Percentiles rank a stretch among this genome's conserved stretches.
Conservation (phyloP, 2,888 invertebrate species). For the Xylota sylvarum region DNA sequence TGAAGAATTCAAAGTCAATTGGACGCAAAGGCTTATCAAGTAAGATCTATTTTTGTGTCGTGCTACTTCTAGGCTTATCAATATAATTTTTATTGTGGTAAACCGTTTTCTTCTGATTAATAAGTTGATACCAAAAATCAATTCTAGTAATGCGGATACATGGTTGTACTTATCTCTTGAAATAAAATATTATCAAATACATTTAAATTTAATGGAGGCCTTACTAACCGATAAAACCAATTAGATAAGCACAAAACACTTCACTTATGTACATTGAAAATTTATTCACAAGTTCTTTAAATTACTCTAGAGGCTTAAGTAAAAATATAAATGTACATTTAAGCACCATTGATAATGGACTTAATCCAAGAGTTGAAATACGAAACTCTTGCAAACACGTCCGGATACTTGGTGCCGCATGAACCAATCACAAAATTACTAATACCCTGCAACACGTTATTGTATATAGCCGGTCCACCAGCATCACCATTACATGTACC, state of each 20-base stretch:
- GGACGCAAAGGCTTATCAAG: neutral
- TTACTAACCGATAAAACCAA: neutral
- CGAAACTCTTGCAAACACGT: slow-evolving; percentile 79
- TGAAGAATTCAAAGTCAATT: neutral
- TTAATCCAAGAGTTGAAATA: slow-evolving; percentile 78
- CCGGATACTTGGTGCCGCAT: slow-evolving; percentile 82
- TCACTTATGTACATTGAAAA: neutral
- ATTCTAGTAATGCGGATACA: too few relatives aligned
- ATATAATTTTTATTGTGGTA: slow-evolving; percentile 1
- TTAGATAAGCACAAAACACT: slow-evolving; percentile 3
- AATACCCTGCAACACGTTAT: slow-evolving; percentile 80
- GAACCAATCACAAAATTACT: slow-evolving; percentile 81
- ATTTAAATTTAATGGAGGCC: slow-evolving; percentile 5
- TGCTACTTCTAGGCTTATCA: neutral
- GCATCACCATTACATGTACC: slow-evolving; percentile 80
- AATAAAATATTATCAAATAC: too few relatives aligned
- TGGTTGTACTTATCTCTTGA: too few relatives aligned
- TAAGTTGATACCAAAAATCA: neutral
- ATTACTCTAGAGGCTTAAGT: slow-evolving; percentile 17
- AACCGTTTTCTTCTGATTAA: slow-evolving; percentile 11
- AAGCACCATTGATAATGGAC: slow-evolving; percentile 13
- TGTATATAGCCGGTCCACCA: slow-evolving; percentile 82
- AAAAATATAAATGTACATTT: slow-evolving; percentile 5
- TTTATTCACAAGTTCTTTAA: slow-evolving; percentile 21
- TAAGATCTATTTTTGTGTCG: neutral